Base-by-base conservation (phyloP, 1,140 invertebrate genomes). In the Carcinoscorpius rotundicauda region DNA sequence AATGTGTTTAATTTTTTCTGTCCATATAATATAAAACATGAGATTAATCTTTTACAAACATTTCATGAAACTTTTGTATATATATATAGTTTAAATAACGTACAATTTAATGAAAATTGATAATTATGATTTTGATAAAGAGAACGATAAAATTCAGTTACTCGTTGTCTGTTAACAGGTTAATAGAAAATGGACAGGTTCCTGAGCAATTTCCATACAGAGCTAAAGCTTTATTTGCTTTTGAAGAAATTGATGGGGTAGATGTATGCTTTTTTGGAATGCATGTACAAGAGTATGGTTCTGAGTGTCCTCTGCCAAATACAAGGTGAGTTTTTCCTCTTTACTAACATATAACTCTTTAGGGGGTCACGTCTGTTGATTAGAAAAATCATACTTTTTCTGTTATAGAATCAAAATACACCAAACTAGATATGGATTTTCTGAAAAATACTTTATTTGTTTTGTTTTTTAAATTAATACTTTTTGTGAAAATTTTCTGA, bases 241-340 rank as follows among this genome's bases (percentile, higher is more conserved):
- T 99, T 81, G 95, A 99, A 79, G 94, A 99, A 73, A 90, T 99
- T 52, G 95, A 99, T 75, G 96, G 96, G 49, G 86, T 87, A 5
- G 97, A 99, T 80, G 93, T 99, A 3, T 99, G 97, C 78, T 99
- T 99, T 82, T 99, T 99, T 79, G 97, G 97, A 64, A 98, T 99
- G 93, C 97, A 99, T 77, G 97, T 99, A 3, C 96, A 99, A 81
- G 97, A 99, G 79, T 99, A 99, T 77, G 96, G 96, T n/a, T 97
- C 93, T 51, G 93, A 98, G 72, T 94, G 93, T 79, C 86, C 91
- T 4, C 81, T 83, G 61, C 97, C 97, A 3, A 99, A 99, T 76
- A 94, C 91, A 60, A 84, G 79, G 77, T 79, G 62, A 6, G 29
- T 29, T 29, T 29, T 29, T 29, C 9, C 29, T 57, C 49, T 52